A percentile compares a stretch with the other conserved stretches of the same genome.
phyloP scores from a whole-genome alignment of 2,113 vertebrate species.

The Nerophis ophidion region DNA sequence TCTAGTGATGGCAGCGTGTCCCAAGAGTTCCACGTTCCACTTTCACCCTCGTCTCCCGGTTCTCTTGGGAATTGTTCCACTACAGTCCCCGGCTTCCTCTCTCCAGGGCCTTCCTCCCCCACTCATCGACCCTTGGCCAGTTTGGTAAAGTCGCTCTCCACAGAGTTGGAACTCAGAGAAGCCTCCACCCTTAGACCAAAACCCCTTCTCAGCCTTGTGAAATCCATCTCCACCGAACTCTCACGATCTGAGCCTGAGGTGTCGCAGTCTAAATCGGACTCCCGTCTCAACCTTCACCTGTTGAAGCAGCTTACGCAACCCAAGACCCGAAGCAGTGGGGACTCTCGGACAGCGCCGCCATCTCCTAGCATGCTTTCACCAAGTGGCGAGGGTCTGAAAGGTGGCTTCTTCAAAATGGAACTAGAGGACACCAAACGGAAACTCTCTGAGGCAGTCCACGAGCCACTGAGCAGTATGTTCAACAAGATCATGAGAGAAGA shows the following conservation, averaged over 20 bases:
- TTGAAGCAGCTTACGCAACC: slow-evolving; percentile 77
- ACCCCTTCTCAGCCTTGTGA: slow-evolving; percentile 76
- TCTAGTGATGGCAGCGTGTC: slow-evolving; percentile 40
- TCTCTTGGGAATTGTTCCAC: slow-evolving; percentile 64
- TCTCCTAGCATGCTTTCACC: slow-evolving; percentile 75
- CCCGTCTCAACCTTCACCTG: slow-evolving; percentile 76
- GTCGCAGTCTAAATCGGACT: slow-evolving; percentile 78
- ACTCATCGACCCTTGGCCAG: slow-evolving; percentile 62
- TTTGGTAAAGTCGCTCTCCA: slow-evolving; percentile 78
- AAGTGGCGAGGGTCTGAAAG: slow-evolving; percentile 56
- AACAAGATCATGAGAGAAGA: slow-evolving; percentile 84
- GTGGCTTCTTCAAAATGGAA: slow-evolving; percentile 78
- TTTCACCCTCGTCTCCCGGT: slow-evolving; percentile 60
- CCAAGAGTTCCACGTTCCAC: slow-evolving; percentile 51
- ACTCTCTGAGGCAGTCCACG: slow-evolving; percentile 70
- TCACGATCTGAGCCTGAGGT: slow-evolving; percentile 74
- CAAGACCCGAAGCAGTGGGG: slow-evolving; percentile 63
- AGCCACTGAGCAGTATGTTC: slow-evolving; percentile 77
- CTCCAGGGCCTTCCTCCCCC: slow-evolving; percentile 47
- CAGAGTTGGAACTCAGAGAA: slow-evolving; percentile 72
- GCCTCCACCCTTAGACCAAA: slow-evolving; percentile 67
- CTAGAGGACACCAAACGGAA: slow-evolving; percentile 83
- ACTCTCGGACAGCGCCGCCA: slow-evolving; percentile 78
- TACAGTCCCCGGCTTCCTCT: slow-evolving; percentile 49
- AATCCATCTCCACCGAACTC: slow-evolving; percentile 80